A percentile compares a stretch with the other conserved stretches of the same genome.
Conservation (phyloP, 1,140 invertebrate genomes). For the Ladona fulva region DNA sequence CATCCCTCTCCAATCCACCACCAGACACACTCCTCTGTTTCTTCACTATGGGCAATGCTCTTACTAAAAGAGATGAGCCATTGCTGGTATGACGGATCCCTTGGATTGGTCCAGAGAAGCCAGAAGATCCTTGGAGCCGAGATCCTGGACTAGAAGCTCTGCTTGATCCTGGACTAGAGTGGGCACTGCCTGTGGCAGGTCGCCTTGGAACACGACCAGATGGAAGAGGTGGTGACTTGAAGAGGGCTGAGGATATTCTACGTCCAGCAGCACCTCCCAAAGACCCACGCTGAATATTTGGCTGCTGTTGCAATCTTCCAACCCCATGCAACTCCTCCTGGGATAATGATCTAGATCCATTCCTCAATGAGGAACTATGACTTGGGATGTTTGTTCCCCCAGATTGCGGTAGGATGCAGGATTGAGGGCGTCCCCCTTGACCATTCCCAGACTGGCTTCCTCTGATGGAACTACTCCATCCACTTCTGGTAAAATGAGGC, state of each 20-base stretch:
- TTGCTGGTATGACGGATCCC: not conserved
- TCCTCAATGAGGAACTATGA: not conserved
- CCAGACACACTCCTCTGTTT: not conserved
- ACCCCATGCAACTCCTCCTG: not conserved
- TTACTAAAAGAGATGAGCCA: not conserved
- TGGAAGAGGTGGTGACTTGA: not conserved
- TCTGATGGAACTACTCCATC: not conserved
- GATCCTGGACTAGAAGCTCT: not conserved
- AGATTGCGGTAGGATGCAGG: not conserved
- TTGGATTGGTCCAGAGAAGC: not conserved
- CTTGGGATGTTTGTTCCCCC: not conserved
- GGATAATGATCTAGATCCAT: not conserved
- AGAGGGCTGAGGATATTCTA: not conserved
- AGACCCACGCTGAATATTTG: not conserved
- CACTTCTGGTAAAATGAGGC: not conserved
- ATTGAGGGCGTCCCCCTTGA: not conserved
- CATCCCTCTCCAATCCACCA: not conserved
- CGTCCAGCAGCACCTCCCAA: not conserved
- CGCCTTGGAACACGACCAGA: not conserved
- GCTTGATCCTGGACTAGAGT: not conserved
- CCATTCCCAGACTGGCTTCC: not conserved
- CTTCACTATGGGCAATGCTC: not conserved
- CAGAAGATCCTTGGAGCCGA: not conserved
- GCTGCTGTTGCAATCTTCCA: not conserved
- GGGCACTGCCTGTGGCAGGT: not conserved